These are phyloP conservation scores for Lipotes vexillifer DNA, from an alignment of 2,113 vertebrate genomes.

Conservation along the genomic window DNA sequence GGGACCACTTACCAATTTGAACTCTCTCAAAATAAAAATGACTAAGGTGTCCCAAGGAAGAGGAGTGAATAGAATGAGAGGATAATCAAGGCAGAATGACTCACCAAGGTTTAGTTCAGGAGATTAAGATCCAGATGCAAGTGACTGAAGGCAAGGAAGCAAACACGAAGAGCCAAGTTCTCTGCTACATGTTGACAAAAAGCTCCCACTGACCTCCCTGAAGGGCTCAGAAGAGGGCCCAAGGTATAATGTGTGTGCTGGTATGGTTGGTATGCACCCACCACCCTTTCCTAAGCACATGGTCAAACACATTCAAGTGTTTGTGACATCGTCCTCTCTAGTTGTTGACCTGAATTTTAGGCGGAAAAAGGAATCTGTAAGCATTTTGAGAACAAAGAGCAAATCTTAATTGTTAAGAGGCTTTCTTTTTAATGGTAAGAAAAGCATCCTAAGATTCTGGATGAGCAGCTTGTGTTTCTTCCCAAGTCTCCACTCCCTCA, in stretches of 20 bases:
- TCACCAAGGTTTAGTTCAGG: not conserved
- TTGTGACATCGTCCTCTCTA: not conserved
- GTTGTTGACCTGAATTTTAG: not conserved
- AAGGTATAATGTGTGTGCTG: not conserved
- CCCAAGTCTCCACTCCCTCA: not conserved
- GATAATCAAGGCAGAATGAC: not conserved
- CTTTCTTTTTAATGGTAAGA: not conserved
- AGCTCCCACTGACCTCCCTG: constrained; percentile 6
- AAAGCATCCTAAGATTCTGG: not conserved
- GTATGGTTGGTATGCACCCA: not conserved
- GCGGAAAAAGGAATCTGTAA: not conserved
- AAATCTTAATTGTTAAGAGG: not conserved
- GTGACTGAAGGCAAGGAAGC: not conserved
- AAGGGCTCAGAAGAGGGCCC: not conserved
- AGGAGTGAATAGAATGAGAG: not conserved
- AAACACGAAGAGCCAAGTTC: not conserved
- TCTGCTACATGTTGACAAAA: constrained; percentile 15
- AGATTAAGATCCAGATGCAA: constrained; percentile 3
- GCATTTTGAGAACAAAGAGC: not conserved
- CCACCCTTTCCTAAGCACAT: not conserved
- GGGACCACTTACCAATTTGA: not conserved
- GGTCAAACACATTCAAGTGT: constrained; percentile 3
- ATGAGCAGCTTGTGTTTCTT: not conserved
- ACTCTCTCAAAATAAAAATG: constrained; percentile 3
- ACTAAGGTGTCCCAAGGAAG: not conserved